These are phyloP conservation scores for Fratercula arctica DNA, from an alignment of 2,797 vertebrate genomes.

Conservation along the genomic window DNA sequence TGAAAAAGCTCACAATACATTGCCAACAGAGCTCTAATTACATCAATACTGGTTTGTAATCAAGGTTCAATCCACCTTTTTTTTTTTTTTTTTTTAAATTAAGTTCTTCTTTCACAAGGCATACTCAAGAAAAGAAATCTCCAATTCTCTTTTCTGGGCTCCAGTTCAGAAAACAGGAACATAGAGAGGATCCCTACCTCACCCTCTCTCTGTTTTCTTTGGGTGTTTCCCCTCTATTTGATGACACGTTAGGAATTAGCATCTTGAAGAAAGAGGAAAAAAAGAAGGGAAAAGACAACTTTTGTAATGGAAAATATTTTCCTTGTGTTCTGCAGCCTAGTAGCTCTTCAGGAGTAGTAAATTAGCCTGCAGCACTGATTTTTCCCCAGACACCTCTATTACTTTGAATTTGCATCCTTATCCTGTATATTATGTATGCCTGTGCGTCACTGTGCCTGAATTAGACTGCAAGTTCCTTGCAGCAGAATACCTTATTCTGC, in stretches of 20 bases:
- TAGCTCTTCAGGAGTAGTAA: conserved; percentile 17
- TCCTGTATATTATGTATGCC: conserved; percentile 31
- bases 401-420: conserved; percentile 48
- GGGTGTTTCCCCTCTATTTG: background rate
- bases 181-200: background rate
- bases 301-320: background rate
- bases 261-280: background rate
- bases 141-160: background rate
- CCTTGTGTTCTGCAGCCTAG: background rate
- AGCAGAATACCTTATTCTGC: conserved; percentile 36
- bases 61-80: background rate
- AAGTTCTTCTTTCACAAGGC: background rate
- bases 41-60: background rate
- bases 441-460: conserved; percentile 39
- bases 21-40: background rate
- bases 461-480: conserved; percentile 24
- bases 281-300: background rate
- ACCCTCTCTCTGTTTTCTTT: background rate
- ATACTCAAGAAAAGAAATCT: background rate
- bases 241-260: background rate
- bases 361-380: conserved; percentile 43
- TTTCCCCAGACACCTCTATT: conserved; percentile 36
- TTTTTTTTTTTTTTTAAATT: background rate
- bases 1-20: background rate
- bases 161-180: background rate